Base-by-base conservation (phyloP, 2,888 invertebrate genomes). In the Pocota personata region DNA sequence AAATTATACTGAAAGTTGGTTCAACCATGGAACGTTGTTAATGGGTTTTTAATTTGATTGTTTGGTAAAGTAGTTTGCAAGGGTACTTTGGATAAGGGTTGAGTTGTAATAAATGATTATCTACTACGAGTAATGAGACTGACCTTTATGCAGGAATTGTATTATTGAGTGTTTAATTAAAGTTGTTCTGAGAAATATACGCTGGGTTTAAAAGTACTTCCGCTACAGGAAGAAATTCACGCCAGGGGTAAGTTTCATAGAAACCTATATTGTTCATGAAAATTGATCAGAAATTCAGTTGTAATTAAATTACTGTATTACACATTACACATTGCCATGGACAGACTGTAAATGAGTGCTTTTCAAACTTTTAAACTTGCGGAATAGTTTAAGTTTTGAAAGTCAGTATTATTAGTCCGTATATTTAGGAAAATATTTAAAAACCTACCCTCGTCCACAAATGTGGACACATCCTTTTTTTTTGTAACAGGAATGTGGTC, bases 41-140 rank as follows among this genome's bases (percentile, higher is more conserved):
- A 83, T 62, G 62, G 64, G 27, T 69, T 76, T 71, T 71, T 64
- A 71, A 76, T 62, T 75, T 50, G 67, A 57, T 77, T 43, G 32
- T 48, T 24, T 66, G 57, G 40, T 16, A 32, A 40, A 57, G 19
- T 19, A 19, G 16, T 32, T 57, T 60, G 52, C 24, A 19, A 73
- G 60, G 46, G 57, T 27, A 21, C 57, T 55, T 72, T 58, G 75
- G 19, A 27, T 27, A 60, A 82, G 62, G 57, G 48, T 64, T 58
- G 30, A 55, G 30, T 16, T 43, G 60, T 27, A 10, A 16, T 27
- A 43, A 62, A 62, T 43, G 4, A 16, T n/a, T 24, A 14, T 62
- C 16, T 43, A 16, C 10, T 43, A 14, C 14, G n/a, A n/a, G 8
- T 24, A 43, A 43, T 43, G 60, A 27, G 24, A 48, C 5, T 46